Conservation (phyloP, 37 sponge, comb jelly and placozoan genomes). For the Hexactinellida sp. region DNA sequence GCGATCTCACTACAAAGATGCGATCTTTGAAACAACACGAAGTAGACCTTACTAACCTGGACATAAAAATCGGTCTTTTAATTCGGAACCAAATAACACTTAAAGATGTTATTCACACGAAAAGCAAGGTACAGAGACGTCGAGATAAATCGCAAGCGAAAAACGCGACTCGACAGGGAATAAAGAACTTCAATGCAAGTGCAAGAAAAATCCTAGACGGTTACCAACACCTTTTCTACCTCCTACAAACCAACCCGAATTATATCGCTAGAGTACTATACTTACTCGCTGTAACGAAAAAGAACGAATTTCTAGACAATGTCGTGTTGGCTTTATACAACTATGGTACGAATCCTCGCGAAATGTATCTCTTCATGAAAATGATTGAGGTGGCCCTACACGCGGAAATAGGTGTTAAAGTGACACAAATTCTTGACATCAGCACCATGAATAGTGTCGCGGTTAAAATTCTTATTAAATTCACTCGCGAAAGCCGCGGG, state of each 20-base stretch:
- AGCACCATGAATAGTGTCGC: neutral
- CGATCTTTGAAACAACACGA: constrained; percentile 37
- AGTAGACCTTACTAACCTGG: constrained; percentile 34
- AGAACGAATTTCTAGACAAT: neutral
- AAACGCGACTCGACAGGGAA: neutral
- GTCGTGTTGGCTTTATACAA: neutral
- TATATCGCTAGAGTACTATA: neutral
- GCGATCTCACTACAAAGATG: constrained; percentile 39
- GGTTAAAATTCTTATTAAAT: constrained; percentile 2
- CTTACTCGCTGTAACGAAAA: constrained; percentile 16
- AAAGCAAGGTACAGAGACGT: neutral
- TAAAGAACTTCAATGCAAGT: neutral
- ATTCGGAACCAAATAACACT: constrained; percentile 40
- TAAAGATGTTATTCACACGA: neutral
- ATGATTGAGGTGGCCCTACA: neutral
- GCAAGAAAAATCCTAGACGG: neutral
- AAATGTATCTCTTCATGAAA: constrained; percentile 18
- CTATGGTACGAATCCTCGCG: neutral
- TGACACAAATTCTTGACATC: neutral
- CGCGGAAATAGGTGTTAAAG: constrained; percentile 3
- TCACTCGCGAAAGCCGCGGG: neutral
- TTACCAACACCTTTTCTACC: neutral
- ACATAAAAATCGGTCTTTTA: constrained; percentile 47
- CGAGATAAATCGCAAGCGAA: neutral
- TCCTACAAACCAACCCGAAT: constrained; percentile 16